Evolutionary conservation across 2,797 vertebrate genomes (phyloP).

Genomic region (Neosilurus hyrtlii): DNA sequence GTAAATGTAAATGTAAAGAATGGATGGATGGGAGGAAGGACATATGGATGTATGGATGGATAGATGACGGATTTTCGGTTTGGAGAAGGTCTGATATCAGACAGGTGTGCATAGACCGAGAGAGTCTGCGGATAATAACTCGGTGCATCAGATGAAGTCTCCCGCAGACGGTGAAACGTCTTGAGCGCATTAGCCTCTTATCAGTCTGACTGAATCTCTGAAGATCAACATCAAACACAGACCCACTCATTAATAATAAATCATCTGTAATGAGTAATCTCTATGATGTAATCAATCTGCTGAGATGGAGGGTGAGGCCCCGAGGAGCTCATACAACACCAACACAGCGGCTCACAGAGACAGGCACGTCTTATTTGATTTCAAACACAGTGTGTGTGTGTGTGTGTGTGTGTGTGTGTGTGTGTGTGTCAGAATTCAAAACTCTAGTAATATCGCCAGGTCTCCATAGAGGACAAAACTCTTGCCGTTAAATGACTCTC

Average conservation of each 20-base stretch:
- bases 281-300: conserved; percentile 10
- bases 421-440: too few species aligned
- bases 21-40: too few species aligned
- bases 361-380: not conserved
- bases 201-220: not conserved
- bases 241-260: conserved; percentile 17
- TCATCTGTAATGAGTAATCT: conserved; percentile 24
- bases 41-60: too few species aligned
- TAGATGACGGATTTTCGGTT: not conserved
- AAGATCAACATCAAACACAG: not conserved
- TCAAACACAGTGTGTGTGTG: too few species aligned
- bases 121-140: not conserved
- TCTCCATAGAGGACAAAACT: not conserved
- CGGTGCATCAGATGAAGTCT: not conserved
- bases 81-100: not conserved
- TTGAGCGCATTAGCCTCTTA: not conserved
- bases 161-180: not conserved
- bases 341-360: not conserved
- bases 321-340: not conserved
- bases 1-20: too few species aligned
- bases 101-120: not conserved
- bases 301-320: conserved; percentile 7
- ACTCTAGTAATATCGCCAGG: not conserved
- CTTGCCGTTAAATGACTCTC: not conserved
- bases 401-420: too few species aligned